phyloP scores from a whole-genome alignment of 2,888 invertebrate species.

The Latrodectus hesperus region DNA sequence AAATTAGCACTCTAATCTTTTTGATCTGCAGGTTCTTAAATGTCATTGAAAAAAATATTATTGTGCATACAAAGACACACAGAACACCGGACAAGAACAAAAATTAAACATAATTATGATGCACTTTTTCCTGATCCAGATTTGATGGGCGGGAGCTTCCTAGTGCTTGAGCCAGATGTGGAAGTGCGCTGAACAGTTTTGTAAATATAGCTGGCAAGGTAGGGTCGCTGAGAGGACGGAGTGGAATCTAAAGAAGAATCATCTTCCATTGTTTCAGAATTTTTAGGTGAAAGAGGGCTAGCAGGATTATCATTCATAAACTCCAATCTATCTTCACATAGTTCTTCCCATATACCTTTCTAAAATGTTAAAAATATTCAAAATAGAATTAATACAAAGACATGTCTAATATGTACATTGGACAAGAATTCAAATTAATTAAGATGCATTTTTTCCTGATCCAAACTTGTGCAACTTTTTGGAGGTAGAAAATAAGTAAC shows the following conservation, averaged over 20 bases:
- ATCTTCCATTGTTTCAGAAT: constrained; percentile 63
- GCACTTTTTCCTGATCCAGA: constrained; percentile 31
- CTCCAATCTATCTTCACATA: constrained; percentile 64
- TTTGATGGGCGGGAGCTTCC: constrained; percentile 8
- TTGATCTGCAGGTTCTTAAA: neutral
- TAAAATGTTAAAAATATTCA: constrained; percentile 13
- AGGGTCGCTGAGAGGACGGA: constrained; percentile 56
- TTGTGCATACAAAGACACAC: neutral
- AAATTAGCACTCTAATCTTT: neutral
- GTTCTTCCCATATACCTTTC: constrained; percentile 68
- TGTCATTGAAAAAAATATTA: neutral
- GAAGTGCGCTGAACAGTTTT: constrained; percentile 35
- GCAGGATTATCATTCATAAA: constrained; percentile 63
- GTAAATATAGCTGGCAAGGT: constrained; percentile 50
- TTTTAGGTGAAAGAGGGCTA: constrained; percentile 51
- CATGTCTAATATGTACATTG: neutral
- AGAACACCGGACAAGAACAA: constrained; percentile 1
- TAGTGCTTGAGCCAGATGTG: constrained; percentile 25
- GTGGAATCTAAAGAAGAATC: constrained; percentile 46
- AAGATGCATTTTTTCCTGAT: constrained; percentile 21
- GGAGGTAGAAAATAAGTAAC: neutral
- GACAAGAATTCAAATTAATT: constrained; percentile 5
- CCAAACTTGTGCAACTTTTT: constrained; percentile 5
- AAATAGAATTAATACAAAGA: neutral
- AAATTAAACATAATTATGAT: neutral